Conservation (phyloP, 2,888 invertebrate genomes). For the Brachynemurus nebulosus region DNA sequence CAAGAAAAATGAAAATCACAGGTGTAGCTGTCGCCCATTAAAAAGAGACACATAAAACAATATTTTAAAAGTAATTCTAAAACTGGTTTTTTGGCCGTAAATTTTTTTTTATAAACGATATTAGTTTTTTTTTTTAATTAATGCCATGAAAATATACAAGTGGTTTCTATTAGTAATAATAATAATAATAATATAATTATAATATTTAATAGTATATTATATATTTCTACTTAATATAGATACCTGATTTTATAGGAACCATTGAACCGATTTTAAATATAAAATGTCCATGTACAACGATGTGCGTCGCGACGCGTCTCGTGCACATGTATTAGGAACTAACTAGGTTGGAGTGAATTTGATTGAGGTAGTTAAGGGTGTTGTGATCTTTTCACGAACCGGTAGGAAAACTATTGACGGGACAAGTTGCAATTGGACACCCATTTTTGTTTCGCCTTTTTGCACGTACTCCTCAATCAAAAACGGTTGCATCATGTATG, state of each 20-base stretch:
- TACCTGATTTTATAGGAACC: slow-evolving; percentile 10
- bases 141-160: not conserved
- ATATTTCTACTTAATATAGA: slow-evolving; percentile 2
- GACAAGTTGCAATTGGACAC: slow-evolving; percentile 47
- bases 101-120: slow-evolving; percentile 1
- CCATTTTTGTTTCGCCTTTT: slow-evolving; percentile 14
- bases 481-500: slow-evolving; percentile 89
- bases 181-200: slow-evolving; percentile 2
- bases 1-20: slow-evolving; percentile 33
- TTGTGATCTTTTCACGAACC: slow-evolving; percentile 73
- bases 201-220: slow-evolving; percentile 3
- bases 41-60: not conserved
- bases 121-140: not conserved
- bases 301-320: no score
- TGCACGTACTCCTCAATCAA: slow-evolving; percentile 50
- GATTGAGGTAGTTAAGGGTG: slow-evolving; percentile 80
- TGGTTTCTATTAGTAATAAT: not conserved
- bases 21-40: slow-evolving; percentile 34
- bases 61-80: not conserved
- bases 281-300: not conserved
- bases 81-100: not conserved
- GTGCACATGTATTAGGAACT: slow-evolving; percentile 7
- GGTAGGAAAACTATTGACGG: slow-evolving; percentile 91
- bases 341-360: slow-evolving; percentile 82
- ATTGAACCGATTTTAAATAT: slow-evolving; percentile 6